A percentile compares a stretch with the other conserved stretches of the same genome.
Conservation (phyloP, 2,797 vertebrate species). For the Xiphorhynchus erythropygius region DNA sequence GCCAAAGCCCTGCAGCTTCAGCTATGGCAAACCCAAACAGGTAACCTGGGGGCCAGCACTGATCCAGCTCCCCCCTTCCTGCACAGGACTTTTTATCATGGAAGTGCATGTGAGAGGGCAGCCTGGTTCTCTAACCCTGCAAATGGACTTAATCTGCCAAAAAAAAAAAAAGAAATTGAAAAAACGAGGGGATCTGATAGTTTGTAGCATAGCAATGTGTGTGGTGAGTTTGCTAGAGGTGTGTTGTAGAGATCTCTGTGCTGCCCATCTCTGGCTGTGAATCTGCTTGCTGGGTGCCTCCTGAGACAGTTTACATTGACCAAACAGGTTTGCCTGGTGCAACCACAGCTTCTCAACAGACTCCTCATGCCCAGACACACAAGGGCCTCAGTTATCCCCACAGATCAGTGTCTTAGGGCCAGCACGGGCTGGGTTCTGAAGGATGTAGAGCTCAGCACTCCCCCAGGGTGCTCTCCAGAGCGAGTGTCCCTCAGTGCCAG, state of each 20-base stretch:
- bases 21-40: conserved; percentile 10
- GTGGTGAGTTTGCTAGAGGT: background rate
- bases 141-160: conserved; percentile 4
- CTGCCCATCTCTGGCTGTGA: background rate
- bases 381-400: background rate
- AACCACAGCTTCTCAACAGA: background rate
- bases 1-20: conserved; percentile 49
- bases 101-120: background rate
- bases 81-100: background rate
- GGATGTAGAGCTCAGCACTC: background rate
- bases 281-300: background rate
- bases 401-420: background rate
- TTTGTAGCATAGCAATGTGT: background rate
- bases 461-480: background rate
- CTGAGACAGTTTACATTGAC: background rate
- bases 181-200: background rate
- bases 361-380: background rate
- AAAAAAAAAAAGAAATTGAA: background rate
- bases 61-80: background rate
- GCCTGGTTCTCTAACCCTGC: background rate
- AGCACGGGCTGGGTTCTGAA: background rate
- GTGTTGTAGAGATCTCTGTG: background rate
- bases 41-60: background rate
- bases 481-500: background rate
- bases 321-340: background rate